Percentiles rank a stretch among this genome's conserved stretches.
Evolutionary conservation across 2,113 vertebrate genomes (phyloP).

Genomic region (Phyllostomus discolor): DNA sequence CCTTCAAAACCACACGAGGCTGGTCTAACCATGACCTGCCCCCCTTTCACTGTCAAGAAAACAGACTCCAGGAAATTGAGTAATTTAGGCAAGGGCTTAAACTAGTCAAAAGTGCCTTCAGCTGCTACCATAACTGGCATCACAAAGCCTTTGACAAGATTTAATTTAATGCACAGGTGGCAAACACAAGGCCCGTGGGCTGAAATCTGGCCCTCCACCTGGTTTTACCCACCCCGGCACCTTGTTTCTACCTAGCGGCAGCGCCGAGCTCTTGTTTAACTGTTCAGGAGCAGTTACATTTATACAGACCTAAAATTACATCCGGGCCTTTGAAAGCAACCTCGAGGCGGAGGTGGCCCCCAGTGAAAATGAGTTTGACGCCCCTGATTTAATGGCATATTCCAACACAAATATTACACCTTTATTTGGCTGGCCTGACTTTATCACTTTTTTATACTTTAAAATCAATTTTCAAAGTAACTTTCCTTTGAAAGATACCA

Average conservation of each 20-base stretch:
- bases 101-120: neutral
- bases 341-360: too few species aligned
- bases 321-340: too few species aligned
- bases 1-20: neutral
- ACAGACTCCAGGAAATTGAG: neutral
- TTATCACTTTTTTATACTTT: neutral
- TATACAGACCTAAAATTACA: too few species aligned
- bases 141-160: neutral
- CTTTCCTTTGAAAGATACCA: neutral
- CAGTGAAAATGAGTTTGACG: too few species aligned
- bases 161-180: neutral
- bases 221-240: too few species aligned
- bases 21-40: neutral
- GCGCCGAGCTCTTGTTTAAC: too few species aligned
- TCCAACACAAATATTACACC: neutral
- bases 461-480: conserved; percentile 10
- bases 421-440: conserved; percentile 18
- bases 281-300: too few species aligned
- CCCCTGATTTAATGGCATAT: neutral
- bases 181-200: too few species aligned
- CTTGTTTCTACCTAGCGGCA: too few species aligned
- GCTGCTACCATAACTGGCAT: neutral
- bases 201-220: too few species aligned
- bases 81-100: neutral
- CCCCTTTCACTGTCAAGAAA: neutral